Conservation (phyloP, 1,140 invertebrate species). For the Ctenoplectra terminalis region DNA sequence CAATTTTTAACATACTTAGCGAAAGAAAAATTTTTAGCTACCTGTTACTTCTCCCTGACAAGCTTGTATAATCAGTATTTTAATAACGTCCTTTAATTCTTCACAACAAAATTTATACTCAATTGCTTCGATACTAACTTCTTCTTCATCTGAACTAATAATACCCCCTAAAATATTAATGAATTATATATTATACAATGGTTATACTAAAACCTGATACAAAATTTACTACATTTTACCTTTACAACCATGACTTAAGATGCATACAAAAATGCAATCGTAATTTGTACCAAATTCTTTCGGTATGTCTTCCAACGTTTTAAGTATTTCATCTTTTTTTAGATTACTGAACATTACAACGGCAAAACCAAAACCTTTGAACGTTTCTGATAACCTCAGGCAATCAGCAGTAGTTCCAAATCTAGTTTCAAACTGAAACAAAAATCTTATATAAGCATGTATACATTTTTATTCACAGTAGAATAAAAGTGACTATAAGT, state of each 20-base stretch:
- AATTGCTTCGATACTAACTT: slow-evolving; percentile 56
- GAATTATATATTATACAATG: slow-evolving; percentile 9
- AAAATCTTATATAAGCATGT: slow-evolving; percentile 18
- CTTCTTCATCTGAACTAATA: slow-evolving; percentile 57
- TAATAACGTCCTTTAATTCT: slow-evolving; percentile 62
- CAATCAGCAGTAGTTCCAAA: slow-evolving; percentile 53
- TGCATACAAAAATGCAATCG: slow-evolving; percentile 68
- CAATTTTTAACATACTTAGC: background rate
- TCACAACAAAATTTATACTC: slow-evolving; percentile 51
- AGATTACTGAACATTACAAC: slow-evolving; percentile 37
- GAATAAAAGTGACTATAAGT: background rate
- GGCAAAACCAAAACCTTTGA: slow-evolving; percentile 60
- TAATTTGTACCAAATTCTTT: slow-evolving; percentile 45
- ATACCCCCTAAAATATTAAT: slow-evolving; percentile 58
- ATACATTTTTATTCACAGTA: background rate
- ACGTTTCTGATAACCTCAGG: slow-evolving; percentile 56
- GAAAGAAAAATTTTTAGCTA: slow-evolving; percentile 33
- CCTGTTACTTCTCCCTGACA: slow-evolving; percentile 66
- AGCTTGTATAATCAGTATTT: slow-evolving; percentile 71
- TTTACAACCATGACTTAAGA: slow-evolving; percentile 70
- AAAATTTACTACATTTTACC: slow-evolving; percentile 40
- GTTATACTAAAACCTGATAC: background rate
- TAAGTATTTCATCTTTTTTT: slow-evolving; percentile 44
- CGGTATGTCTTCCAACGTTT: slow-evolving; percentile 44
- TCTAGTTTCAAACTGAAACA: slow-evolving; percentile 60